Conservation (phyloP, 2,113 vertebrate species). For the Spheniscus mendiculus region DNA sequence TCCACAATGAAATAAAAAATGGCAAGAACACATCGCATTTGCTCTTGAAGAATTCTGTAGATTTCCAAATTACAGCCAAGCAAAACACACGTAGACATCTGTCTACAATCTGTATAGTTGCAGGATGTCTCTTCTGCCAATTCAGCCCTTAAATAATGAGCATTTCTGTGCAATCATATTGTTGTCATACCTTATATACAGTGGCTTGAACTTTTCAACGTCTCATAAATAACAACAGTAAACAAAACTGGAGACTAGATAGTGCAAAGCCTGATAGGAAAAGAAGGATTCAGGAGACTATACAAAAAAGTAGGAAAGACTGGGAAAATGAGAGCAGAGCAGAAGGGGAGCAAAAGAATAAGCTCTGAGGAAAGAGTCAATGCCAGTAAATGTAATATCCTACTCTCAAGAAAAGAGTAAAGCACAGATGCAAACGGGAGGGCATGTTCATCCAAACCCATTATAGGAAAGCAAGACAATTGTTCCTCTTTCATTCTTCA, state of each 20-base stretch:
- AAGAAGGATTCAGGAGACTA: background rate
- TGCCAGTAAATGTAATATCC: background rate
- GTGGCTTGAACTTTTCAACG: background rate
- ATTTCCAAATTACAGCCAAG: background rate
- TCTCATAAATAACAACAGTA: background rate
- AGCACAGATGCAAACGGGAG: background rate
- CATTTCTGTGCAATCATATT: background rate
- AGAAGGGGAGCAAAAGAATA: background rate
- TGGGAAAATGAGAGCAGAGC: background rate
- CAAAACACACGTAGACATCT: conserved; percentile 18
- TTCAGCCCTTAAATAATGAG: background rate
- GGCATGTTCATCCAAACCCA: background rate
- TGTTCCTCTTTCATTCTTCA: background rate
- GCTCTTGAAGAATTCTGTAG: background rate
- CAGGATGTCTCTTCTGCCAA: background rate
- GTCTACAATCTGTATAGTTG: background rate
- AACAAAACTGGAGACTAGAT: background rate
- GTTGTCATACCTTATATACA: background rate
- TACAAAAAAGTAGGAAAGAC: background rate
- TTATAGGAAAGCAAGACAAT: background rate
- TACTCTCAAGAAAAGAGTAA: background rate
- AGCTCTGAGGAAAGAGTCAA: background rate
- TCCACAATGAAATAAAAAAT: background rate
- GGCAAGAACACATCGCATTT: background rate
- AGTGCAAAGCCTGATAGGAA: background rate